phyloP scores from a whole-genome alignment of 2,797 vertebrate species.

The Sebastes itinus region DNA sequence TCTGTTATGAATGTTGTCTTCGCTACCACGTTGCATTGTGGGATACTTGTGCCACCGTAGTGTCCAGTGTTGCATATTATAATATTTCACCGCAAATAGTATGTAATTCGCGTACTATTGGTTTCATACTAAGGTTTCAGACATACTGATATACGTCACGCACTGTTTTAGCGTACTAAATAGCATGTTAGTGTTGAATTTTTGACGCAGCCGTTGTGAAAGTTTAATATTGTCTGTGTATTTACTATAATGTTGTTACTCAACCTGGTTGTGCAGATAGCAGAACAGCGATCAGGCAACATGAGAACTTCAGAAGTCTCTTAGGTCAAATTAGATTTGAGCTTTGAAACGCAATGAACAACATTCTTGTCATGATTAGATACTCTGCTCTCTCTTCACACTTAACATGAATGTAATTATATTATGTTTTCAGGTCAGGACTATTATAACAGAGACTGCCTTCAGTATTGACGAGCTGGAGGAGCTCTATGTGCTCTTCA shows the following conservation, averaged over 20 bases:
- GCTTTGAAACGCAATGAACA: not conserved
- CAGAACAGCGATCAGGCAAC: not conserved
- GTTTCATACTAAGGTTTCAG: too few species aligned
- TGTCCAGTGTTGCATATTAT: too few species aligned
- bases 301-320: not conserved
- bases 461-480: conserved; percentile 94
- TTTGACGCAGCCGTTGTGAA: not conserved
- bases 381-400: not conserved
- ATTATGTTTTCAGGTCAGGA: conserved; percentile 86
- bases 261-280: not conserved
- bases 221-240: not conserved
- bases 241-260: not conserved
- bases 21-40: too few species aligned
- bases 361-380: not conserved
- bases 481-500: conserved; percentile 95
- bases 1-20: too few species aligned
- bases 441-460: conserved; percentile 94
- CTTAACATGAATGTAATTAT: not conserved
- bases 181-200: too few species aligned
- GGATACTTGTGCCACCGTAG: too few species aligned
- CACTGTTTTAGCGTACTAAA: too few species aligned
- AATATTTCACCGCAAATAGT: too few species aligned
- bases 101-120: too few species aligned
- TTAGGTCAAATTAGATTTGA: not conserved
- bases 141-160: too few species aligned